These are phyloP conservation scores for Isotomurus palustris DNA, from an alignment of 2,888 invertebrate species.

Conservation along the genomic window DNA sequence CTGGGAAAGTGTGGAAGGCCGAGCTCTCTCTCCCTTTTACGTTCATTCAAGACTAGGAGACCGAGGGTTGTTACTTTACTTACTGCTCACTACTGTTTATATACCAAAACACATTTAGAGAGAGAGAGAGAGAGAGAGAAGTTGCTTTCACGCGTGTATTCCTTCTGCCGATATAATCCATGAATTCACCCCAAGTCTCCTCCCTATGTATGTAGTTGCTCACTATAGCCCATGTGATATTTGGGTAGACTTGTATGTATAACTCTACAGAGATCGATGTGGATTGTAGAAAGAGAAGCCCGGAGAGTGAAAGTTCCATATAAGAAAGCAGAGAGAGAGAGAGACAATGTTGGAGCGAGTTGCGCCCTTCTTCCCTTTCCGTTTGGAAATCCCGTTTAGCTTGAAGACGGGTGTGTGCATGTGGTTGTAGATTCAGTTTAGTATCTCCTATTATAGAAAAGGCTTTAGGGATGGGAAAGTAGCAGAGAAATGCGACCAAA, in stretches of 20 bases:
- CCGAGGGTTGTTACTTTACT: background rate
- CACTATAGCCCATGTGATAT: no score
- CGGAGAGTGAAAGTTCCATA: no score
- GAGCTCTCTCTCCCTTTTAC: background rate
- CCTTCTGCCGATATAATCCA: no score
- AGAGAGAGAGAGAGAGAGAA: no score
- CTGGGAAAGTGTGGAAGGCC: background rate
- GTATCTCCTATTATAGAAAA: background rate
- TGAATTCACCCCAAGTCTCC: no score
- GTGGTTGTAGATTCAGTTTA: no score
- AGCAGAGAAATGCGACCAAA: background rate
- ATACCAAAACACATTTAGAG: no score
- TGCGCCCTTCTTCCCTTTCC: background rate
- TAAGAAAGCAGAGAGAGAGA: no score
- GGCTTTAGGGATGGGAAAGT: background rate
- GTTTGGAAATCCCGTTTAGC: background rate
- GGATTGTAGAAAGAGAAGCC: slow-evolving; percentile 3
- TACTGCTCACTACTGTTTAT: no score
- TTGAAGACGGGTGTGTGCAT: no score
- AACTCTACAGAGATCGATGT: background rate
- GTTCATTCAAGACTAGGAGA: background rate
- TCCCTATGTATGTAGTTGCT: no score
- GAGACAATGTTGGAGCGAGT: slow-evolving; percentile 4
- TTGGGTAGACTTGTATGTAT: background rate
- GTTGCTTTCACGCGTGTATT: no score